Evolutionary conservation across 1,140 invertebrate genomes (phyloP).

Genomic region (Eriosoma lanigerum): DNA sequence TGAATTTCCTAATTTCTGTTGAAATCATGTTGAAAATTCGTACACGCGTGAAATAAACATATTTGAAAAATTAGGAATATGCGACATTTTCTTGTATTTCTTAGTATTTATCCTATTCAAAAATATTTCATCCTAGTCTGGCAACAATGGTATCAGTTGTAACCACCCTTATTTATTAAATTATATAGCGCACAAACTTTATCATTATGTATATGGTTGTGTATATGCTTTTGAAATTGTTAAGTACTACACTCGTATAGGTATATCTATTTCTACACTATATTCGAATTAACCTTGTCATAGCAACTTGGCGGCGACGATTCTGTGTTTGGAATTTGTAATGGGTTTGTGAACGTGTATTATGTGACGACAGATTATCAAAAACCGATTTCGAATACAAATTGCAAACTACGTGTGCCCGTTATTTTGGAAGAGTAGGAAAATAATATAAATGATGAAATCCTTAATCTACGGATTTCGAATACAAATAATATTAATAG

Average conservation of each 20-base stretch:
- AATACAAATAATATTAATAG: conserved; percentile 24
- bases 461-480: neutral
- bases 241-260: neutral
- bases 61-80: too few relatives aligned
- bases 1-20: too few relatives aligned
- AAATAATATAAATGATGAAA: conserved; percentile 15
- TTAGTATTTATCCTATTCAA: too few relatives aligned
- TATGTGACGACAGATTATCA: conserved; percentile 29
- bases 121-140: too few relatives aligned
- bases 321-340: conserved; percentile 34
- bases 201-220: too few relatives aligned
- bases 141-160: too few relatives aligned
- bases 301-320: neutral
- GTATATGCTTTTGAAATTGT: too few relatives aligned
- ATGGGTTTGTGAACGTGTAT: conserved; percentile 15
- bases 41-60: too few relatives aligned
- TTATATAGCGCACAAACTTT: too few relatives aligned
- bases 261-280: neutral
- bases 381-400: conserved; percentile 42
- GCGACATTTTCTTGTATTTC: too few relatives aligned
- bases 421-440: neutral
- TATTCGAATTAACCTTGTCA: neutral
- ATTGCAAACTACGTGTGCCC: neutral
- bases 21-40: too few relatives aligned
- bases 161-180: too few relatives aligned